Evolutionary conservation across 2,797 vertebrate species (phyloP), one percentile per base, ranked within the genome.

Genomic region (Manis pentadactyla): DNA sequence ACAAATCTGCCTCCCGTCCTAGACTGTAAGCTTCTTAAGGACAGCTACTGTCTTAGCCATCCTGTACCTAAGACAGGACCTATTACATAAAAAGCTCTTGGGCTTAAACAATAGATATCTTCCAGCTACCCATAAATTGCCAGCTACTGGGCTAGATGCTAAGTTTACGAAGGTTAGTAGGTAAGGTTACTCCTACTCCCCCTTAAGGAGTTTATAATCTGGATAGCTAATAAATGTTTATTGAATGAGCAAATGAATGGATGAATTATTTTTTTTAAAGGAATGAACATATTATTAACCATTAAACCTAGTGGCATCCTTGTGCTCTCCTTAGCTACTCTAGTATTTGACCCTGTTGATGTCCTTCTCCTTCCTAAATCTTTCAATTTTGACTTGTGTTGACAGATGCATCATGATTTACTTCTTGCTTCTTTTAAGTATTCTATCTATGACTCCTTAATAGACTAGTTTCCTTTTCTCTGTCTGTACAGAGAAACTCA

Each of bases 131-230:
- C 57, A 6, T 87, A 71, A 88, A 39, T 51, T 93, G 25, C 31
- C 39, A 75, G 55, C 51, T 68, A 42, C 23, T 92, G 17, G 37
- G 29, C 7, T 88, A 37, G 51, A 17, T 79, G 57, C 82, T 93
- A n/a, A 79, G 79, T 89, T 96, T 92, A 64, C 42, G 86, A 89
- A 91, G 14, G 61, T 59, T 81, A 78, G 46, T 29, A 63, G 34
- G 46, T 46, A 84, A 93, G 15, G 23, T 55, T 57, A 27, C 7
- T 88, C 12, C 27, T 94, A 12, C 46, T 46, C 11, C 46, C 46
- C 46, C 27, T 90, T 57, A 88, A 82, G 71, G 57, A 66, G 5
- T 9, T 84, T 87, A 78, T 15, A 37, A 3, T 63, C 63, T 90
- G 0, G 46, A 15, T 55, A 21, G 5, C 29, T 18, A 2, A 55